Evolutionary conservation across 2,888 invertebrate species (phyloP), one percentile per base, ranked within the genome.

Genomic region (Agrochola lota): DNA sequence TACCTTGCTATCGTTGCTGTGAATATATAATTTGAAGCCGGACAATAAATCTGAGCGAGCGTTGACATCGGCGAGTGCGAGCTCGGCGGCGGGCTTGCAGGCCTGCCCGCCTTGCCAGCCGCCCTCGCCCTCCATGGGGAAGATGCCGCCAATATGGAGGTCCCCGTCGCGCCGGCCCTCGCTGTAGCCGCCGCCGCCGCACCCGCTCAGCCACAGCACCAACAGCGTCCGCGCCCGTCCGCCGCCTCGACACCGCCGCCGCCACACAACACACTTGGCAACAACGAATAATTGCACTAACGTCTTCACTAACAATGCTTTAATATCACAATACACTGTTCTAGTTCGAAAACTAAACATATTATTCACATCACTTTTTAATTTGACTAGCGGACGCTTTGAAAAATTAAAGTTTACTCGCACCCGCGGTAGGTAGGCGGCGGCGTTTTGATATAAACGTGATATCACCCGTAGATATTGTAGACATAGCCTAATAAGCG

Each of bases 31-130:
- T 90, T 98, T 98, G 95, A 99, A 99, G 76, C 99, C 99, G 71
- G 99, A 98, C 91, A 99, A 97, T 89, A 99, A 97, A 96, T 99
- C 98, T 82, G 97, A 97, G 89, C 98, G 97, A 74, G 97, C 98
- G 97, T 99, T 99, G 88, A 99, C 99, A 96, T 99, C 99, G 91
- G 99, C 98, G 91, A 99, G 97, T 57, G 99, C 99, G 96, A 99
- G 97, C 93, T 98, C 98, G 78, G 99, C 99, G 66, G 99, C 99
- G 59, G 99, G 99, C 97, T 99, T 98, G 96, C 99, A 99, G 17
- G 99, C 99, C 97, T 99, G 99, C 8, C 99, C 99, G 57, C 99
- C 99, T 92, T 99, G 99, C 99, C 99, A 99, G 89, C 99, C 99
- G 71, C 99, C 99, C 92, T 99, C 98, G 71, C 99, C 99, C 77